Conservation (phyloP, 2,888 invertebrate species). For the Campopleginae sp. region DNA sequence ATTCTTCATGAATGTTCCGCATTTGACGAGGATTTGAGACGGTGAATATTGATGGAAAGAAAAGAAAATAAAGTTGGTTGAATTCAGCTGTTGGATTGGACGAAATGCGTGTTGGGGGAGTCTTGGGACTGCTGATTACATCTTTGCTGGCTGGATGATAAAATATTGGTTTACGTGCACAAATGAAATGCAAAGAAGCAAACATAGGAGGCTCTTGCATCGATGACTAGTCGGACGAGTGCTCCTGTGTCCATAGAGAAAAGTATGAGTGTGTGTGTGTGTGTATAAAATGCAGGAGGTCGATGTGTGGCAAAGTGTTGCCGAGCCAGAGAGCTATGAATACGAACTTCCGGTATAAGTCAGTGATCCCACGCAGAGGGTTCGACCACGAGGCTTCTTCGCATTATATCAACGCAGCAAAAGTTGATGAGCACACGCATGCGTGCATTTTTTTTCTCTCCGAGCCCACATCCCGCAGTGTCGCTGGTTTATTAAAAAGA, state of each 20-base stretch:
- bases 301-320: slow-evolving; percentile 39
- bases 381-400: slow-evolving; percentile 44
- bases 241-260: background rate
- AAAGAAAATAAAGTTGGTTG: background rate
- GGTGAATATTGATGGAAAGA: background rate
- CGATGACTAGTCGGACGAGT: too few relatives aligned
- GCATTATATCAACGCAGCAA: slow-evolving; percentile 36
- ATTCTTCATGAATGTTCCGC: background rate
- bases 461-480: background rate
- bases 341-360: slow-evolving; percentile 57
- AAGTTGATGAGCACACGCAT: slow-evolving; percentile 47
- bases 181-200: slow-evolving; percentile 7
- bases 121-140: slow-evolving; percentile 29
- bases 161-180: slow-evolving; percentile 40
- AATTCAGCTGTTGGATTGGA: background rate
- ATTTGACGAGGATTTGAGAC: background rate
- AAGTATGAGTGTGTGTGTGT: background rate
- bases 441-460: slow-evolving; percentile 48
- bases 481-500: slow-evolving; percentile 30
- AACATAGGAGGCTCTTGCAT: background rate
- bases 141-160: slow-evolving; percentile 17
- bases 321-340: slow-evolving; percentile 13
- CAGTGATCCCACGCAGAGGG: slow-evolving; percentile 56
- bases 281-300: background rate
- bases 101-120: slow-evolving; percentile 6